A percentile compares a stretch with the other conserved stretches of the same genome.
Evolutionary conservation across 2,888 invertebrate species (phyloP).

Genomic region (Andrena marginata): DNA sequence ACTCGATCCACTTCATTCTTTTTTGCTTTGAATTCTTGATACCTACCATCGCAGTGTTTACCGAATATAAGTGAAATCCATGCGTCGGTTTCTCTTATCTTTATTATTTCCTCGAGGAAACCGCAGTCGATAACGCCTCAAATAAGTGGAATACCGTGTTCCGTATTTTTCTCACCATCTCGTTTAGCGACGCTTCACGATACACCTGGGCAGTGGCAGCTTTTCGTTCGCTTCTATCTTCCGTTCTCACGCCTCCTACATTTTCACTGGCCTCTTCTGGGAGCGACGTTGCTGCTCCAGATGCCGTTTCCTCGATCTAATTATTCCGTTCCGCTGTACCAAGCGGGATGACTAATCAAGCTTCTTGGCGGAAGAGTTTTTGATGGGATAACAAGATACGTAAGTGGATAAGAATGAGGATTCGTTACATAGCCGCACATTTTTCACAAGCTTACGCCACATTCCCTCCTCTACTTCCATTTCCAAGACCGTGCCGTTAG

Average conservation of each 20-base stretch:
- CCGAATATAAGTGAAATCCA: slow-evolving; percentile 31
- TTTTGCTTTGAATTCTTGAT: background rate
- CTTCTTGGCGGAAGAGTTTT: background rate
- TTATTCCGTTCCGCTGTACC: background rate
- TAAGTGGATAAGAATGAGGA: background rate
- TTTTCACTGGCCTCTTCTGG: background rate
- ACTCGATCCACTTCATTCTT: background rate
- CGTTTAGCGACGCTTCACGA: slow-evolving; percentile 15
- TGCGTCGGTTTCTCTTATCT: slow-evolving; percentile 34
- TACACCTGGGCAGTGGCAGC: slow-evolving; percentile 32
- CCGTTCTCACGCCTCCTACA: background rate
- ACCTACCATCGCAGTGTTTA: background rate
- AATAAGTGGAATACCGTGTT: slow-evolving; percentile 61
- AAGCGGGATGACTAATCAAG: background rate
- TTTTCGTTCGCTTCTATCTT: slow-evolving; percentile 7
- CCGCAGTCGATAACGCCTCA: slow-evolving; percentile 18
- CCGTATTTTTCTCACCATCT: slow-evolving; percentile 42
- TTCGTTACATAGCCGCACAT: no score
- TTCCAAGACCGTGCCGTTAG: slow-evolving; percentile 13
- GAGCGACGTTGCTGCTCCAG: background rate
- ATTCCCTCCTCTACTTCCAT: background rate
- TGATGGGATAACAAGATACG: background rate
- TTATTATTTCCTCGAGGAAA: slow-evolving; percentile 37
- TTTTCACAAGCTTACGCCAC: background rate
- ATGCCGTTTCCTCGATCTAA: background rate